A percentile compares a stretch with the other conserved stretches of the same genome.
Conservation (phyloP, 2,113 vertebrate genomes). For the Xenus cinereus region DNA sequence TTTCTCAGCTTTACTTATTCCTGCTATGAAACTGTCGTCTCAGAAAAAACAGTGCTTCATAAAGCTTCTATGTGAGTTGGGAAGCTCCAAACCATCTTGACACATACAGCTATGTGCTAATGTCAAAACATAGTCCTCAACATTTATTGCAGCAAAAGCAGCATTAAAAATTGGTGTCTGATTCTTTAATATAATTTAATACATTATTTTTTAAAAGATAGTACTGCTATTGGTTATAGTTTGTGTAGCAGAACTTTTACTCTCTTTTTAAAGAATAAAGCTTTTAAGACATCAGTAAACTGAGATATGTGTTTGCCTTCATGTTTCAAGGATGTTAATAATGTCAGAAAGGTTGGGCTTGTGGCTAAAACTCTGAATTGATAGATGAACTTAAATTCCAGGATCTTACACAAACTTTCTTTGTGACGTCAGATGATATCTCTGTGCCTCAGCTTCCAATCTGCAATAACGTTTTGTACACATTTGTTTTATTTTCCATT, state of each 20-base stretch:
- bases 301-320: background rate
- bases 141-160: background rate
- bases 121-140: background rate
- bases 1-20: conserved; percentile 29
- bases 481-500: background rate
- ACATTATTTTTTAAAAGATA: background rate
- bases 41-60: background rate
- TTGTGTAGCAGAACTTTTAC: background rate
- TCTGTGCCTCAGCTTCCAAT: background rate
- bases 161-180: background rate
- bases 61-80: background rate
- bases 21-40: background rate
- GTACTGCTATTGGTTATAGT: background rate
- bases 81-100: background rate
- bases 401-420: background rate
- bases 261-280: background rate
- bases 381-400: background rate
- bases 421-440: background rate
- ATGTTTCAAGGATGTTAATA: background rate
- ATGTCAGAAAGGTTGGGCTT: background rate
- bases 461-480: background rate
- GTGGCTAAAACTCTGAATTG: background rate
- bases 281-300: background rate
- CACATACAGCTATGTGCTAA: background rate
- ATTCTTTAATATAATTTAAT: background rate